These are phyloP conservation scores for Podilymbus podiceps DNA, from an alignment of 2,113 vertebrate genomes.

Conservation along the genomic window DNA sequence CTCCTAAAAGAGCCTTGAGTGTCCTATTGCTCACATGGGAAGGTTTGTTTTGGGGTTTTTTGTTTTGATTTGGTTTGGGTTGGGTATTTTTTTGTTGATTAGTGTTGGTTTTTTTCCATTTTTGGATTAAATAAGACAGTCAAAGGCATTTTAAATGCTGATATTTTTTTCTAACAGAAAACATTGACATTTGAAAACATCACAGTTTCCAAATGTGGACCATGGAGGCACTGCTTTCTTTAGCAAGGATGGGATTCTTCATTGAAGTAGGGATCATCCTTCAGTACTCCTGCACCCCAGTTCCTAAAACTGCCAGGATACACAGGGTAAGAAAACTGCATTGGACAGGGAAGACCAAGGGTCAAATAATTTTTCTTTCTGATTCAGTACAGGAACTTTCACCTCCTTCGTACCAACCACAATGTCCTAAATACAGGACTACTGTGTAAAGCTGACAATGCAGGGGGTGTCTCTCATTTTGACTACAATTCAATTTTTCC, in stretches of 20 bases:
- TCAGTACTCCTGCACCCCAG: background rate
- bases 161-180: background rate
- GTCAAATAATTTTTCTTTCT: background rate
- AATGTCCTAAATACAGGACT: background rate
- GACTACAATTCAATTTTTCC: background rate
- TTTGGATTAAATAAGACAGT: background rate
- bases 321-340: background rate
- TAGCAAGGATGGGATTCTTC: background rate
- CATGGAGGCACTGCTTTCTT: background rate
- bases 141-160: background rate
- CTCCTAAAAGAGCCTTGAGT: background rate
- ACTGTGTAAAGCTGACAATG: background rate
- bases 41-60: too few relatives aligned
- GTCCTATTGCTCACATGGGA: background rate
- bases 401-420: background rate
- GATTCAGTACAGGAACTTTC: background rate
- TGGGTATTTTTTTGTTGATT: background rate
- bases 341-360: background rate
- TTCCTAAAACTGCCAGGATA: background rate
- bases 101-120: fast-evolving
- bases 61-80: too few relatives aligned
- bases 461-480: background rate
- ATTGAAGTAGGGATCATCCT: background rate
- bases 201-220: background rate
- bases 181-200: background rate